Evolutionary conservation across 2,113 vertebrate genomes (phyloP).

Genomic region (Anoura caudifer): DNA sequence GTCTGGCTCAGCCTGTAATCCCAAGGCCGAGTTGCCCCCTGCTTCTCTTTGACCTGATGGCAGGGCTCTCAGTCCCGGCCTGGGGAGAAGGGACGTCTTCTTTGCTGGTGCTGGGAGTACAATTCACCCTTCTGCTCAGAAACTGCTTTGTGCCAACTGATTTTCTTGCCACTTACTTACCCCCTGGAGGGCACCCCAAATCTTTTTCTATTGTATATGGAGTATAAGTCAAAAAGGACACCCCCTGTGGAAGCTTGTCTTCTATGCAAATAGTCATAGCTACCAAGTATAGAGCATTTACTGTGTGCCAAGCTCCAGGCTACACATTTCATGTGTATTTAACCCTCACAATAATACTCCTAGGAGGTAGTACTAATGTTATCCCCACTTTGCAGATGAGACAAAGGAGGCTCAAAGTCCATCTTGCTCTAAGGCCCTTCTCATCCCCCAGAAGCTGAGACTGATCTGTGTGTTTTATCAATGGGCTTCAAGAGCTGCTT

Average conservation of each 20-base stretch:
- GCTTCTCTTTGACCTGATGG: not conserved
- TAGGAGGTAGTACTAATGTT: not conserved
- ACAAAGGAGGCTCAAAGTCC: not conserved
- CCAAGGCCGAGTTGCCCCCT: not conserved
- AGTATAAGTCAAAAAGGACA: not conserved
- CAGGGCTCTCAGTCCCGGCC: not conserved
- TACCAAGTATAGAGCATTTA: not conserved
- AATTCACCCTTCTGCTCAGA: not conserved
- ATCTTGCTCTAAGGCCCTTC: not conserved
- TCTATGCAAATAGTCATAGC: not conserved
- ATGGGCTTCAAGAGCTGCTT: not conserved
- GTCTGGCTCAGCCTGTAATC: not conserved
- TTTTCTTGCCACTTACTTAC: not conserved
- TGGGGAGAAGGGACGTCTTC: not conserved
- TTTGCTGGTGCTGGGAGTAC: not conserved
- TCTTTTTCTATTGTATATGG: not conserved
- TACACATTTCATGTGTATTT: not conserved
- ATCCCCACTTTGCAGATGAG: not conserved
- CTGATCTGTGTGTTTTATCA: not conserved
- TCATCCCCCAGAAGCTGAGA: not conserved
- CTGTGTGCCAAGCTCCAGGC: not conserved
- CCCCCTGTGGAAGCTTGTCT: not conserved
- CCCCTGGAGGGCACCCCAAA: not conserved
- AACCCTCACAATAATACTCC: not conserved
- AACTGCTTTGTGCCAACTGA: not conserved